These are phyloP conservation scores for Acronicta leporina DNA, from an alignment of 2,888 invertebrate species.

Conservation along the genomic window DNA sequence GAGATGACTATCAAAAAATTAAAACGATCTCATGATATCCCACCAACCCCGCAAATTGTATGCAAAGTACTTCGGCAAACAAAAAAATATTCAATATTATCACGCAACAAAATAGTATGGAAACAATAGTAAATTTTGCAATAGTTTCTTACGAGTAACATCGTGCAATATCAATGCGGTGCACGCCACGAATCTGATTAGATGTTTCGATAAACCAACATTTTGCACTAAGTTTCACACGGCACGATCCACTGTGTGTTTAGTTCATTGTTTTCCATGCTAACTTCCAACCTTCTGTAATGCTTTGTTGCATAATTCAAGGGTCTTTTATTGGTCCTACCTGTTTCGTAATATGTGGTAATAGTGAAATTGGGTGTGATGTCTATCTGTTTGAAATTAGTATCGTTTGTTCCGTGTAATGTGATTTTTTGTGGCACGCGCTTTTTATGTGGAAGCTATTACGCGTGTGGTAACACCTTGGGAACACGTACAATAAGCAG, in stretches of 20 bases:
- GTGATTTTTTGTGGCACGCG: conserved; percentile 42
- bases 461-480: conserved; percentile 37
- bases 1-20: conserved; percentile 51
- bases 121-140: conserved; percentile 71
- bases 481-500: conserved; percentile 26
- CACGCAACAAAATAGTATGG: conserved; percentile 66
- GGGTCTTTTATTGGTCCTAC: conserved; percentile 50
- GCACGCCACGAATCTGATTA: conserved; percentile 71
- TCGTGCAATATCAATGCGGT: conserved; percentile 73
- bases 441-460: conserved; percentile 36
- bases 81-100: conserved; percentile 56
- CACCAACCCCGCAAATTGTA: conserved; percentile 47
- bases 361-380: conserved; percentile 49
- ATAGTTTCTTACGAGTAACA: conserved; percentile 70
- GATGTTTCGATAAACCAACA: conserved; percentile 73
- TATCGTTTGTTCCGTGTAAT: conserved; percentile 39
- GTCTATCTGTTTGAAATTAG: conserved; percentile 48
- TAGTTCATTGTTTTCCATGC: conserved; percentile 70
- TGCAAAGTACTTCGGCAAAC: conserved; percentile 47
- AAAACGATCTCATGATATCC: conserved; percentile 34
- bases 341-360: conserved; percentile 45
- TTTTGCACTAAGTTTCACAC: conserved; percentile 68
- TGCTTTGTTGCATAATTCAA: conserved; percentile 67
- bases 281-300: conserved; percentile 64
- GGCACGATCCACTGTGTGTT: conserved; percentile 63